Base-by-base conservation (phyloP, 2,113 vertebrate genomes). In the Lepus timidus region DNA sequence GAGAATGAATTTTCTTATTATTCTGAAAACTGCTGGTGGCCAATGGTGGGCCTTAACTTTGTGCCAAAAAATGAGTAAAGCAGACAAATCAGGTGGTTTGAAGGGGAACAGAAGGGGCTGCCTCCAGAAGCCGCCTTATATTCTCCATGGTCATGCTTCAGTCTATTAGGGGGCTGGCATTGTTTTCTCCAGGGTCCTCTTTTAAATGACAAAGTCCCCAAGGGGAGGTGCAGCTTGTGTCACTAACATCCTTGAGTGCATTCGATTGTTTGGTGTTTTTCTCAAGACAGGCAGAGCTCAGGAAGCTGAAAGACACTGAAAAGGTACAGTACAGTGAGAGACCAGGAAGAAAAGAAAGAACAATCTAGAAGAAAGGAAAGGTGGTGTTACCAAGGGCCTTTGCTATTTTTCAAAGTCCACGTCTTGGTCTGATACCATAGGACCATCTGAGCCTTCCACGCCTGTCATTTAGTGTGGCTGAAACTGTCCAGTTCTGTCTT, bases 51-150 rank as follows among this genome's bases (percentile, higher is more conserved):
- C 23, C 80, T 82, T 58, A 88, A 17, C 64, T 79, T 33, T 44
- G n/a, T 90, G 64, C 51, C 83, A 55, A 61, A 44, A 91, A 74
- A 49, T 68, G 44, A 96, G 65, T 78, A 83, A 94, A 86, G 39
- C 20, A 75, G 51, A n/a, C 39, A 70, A 44, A 36, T 36, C 27
- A 91, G n/a, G 52, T 81, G 20, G 4, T 52, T 92, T 91, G 55
- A 90, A 90, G 16, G n/a, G 36, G n/a, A 31, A 9, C 14, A 92
- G 33, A 79, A 70, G 27, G 22, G 23, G 2, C 4, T 27, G 17
- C 58, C 33, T 88, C 51, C 51, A 62, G 36, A 96, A 75, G 5
- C 27, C 29, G 51, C 39, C 75, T 88, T 49, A 11, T 78, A 36
- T 7, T 92, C 27, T 33, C 51, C 61, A 27, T 9, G 25, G 49